phyloP scores from a whole-genome alignment of 2,888 invertebrate genomes.

The Callimorpha dominula region DNA sequence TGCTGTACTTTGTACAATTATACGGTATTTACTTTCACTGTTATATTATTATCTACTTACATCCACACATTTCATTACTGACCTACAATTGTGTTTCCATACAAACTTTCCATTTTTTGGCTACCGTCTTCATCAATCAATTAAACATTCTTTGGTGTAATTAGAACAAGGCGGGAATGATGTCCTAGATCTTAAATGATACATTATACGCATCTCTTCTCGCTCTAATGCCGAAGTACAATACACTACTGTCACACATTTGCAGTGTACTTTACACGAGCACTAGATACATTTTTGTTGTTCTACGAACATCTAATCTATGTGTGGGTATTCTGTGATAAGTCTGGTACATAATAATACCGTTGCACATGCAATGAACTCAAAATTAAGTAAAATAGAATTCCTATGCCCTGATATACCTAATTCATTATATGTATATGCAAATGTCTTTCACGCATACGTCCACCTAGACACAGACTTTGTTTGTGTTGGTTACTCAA shows the following conservation, averaged over 20 bases:
- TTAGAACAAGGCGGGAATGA: constrained; percentile 76
- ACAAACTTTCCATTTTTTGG: constrained; percentile 39
- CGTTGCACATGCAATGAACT: constrained; percentile 46
- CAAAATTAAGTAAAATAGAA: constrained; percentile 57
- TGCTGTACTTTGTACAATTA: constrained; percentile 64
- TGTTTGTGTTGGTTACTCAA: constrained; percentile 51
- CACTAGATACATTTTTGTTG: constrained; percentile 42
- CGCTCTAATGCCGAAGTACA: constrained; percentile 82
- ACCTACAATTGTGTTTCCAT: constrained; percentile 31
- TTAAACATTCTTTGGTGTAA: constrained; percentile 67
- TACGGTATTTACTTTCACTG: constrained; percentile 71
- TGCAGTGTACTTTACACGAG: constrained; percentile 37
- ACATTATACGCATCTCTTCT: constrained; percentile 77
- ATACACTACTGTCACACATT: constrained; percentile 72
- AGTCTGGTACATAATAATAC: constrained; percentile 42
- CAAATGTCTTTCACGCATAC: constrained; percentile 65
- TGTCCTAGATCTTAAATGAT: constrained; percentile 81
- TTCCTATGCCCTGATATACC: constrained; percentile 54
- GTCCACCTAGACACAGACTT: constrained; percentile 35
- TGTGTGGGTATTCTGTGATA: constrained; percentile 46
- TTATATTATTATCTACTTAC: constrained; percentile 54
- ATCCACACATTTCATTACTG: constrained; percentile 39
- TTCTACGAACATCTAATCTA: constrained; percentile 24
- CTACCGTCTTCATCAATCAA: constrained; percentile 58
- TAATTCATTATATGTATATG: constrained; percentile 52